phyloP scores from a whole-genome alignment of 2,888 invertebrate genomes.

The Drosophila meridiana region DNA sequence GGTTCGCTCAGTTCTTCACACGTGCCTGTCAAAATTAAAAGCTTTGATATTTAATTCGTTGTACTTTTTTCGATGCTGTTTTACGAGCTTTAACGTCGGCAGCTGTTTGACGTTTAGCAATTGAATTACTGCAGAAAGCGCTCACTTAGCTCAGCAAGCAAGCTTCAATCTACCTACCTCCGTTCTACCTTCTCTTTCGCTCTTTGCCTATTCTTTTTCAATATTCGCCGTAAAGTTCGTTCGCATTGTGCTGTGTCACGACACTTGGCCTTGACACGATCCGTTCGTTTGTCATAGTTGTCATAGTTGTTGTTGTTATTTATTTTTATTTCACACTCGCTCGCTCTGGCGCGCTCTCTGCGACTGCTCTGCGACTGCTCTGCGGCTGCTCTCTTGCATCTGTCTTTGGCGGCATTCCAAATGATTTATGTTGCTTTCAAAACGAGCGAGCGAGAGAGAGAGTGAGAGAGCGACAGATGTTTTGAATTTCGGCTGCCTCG shows the following conservation, averaged over 20 bases:
- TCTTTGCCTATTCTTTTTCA: not conserved
- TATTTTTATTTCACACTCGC: not conserved
- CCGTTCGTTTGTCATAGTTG: conserved; percentile 1
- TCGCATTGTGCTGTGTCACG: conserved; percentile 36
- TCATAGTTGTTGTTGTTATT: not conserved
- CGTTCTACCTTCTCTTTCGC: not conserved
- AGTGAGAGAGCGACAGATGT: conserved; percentile 20
- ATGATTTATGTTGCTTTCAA: conserved; percentile 30
- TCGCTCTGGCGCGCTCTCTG: not conserved
- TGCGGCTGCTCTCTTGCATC: not conserved
- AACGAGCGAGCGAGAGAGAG: not conserved
- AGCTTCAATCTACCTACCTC: not conserved
- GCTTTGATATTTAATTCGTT: not conserved
- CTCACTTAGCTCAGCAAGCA: not conserved
- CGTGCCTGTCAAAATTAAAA: conserved; percentile 15
- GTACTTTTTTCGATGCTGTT: not conserved
- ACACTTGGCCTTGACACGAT: conserved; percentile 57
- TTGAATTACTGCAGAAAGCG: not conserved
- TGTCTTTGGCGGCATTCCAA: conserved; percentile 42
- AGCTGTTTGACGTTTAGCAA: conserved; percentile 9
- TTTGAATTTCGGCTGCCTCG: conserved; percentile 26
- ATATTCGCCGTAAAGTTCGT: conserved; percentile 16
- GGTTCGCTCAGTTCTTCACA: conserved; percentile 27
- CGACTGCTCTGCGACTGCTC: not conserved
- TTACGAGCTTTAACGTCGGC: conserved; percentile 2